Evolutionary conservation across 2,888 invertebrate species (phyloP).

Genomic region (Cheilosia impressa): DNA sequence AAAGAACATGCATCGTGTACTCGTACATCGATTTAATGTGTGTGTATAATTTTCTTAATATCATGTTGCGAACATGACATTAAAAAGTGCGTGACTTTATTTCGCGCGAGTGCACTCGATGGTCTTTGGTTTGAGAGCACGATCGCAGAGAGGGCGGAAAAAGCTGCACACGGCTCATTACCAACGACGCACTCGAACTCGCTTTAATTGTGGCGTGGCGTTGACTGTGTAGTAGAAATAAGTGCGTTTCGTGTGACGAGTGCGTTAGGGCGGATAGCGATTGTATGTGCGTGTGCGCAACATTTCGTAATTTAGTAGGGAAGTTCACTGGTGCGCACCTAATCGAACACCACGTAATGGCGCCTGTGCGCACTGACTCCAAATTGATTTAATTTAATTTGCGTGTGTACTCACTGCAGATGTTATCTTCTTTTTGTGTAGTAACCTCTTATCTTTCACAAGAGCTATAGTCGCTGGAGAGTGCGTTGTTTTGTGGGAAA

Average conservation of each 20-base stretch:
- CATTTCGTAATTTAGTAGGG: conserved; percentile 46
- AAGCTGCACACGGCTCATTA: conserved; percentile 31
- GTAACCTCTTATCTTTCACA: conserved; percentile 2
- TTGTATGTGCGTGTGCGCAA: conserved; percentile 58
- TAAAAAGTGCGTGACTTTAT: conserved; percentile 75
- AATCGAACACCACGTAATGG: conserved; percentile 70
- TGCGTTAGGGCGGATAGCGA: conserved; percentile 29
- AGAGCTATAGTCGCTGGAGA: not conserved
- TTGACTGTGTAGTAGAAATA: conserved; percentile 4
- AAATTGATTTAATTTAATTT: conserved; percentile 64
- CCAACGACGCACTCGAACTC: conserved; percentile 43
- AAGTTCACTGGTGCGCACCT: conserved; percentile 59
- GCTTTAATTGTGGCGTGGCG: conserved; percentile 8
- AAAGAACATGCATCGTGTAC: conserved; percentile 29
- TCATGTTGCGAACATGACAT: conserved; percentile 74
- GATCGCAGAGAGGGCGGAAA: conserved; percentile 11
- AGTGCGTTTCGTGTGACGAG: conserved; percentile 51
- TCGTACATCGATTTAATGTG: conserved; percentile 66
- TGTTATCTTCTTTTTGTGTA: conserved; percentile 22
- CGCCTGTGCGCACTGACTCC: conserved; percentile 63
- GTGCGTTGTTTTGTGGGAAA: conserved; percentile 7
- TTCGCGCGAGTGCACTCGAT: conserved; percentile 61
- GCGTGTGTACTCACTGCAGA: conserved; percentile 37
- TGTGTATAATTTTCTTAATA: conserved; percentile 74
- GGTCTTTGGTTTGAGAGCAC: not conserved